A percentile compares a stretch with the other conserved stretches of the same genome.
Evolutionary conservation across 2,888 invertebrate genomes (phyloP).

Genomic region (Aspidiotus rigidus): DNA sequence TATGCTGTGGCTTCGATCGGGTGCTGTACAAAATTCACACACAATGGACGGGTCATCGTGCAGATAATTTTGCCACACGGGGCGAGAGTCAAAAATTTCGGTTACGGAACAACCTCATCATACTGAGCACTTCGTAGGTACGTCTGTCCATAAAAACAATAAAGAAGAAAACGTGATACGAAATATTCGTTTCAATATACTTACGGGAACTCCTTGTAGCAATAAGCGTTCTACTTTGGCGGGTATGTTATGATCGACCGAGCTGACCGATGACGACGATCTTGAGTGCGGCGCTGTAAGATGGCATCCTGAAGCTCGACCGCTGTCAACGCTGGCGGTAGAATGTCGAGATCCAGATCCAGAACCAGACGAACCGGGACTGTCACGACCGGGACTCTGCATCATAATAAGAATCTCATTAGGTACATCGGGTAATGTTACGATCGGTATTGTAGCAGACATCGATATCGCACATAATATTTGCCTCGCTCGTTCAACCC

Average conservation of each 20-base stretch:
- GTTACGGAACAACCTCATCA: too few relatives aligned
- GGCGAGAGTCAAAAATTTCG: too few relatives aligned
- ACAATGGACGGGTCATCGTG: too few relatives aligned
- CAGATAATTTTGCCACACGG: too few relatives aligned
- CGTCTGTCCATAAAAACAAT: too few relatives aligned
- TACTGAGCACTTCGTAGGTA: too few relatives aligned
- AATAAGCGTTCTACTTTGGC: constrained; percentile 61
- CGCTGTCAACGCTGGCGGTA: constrained; percentile 80
- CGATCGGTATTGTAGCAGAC: too few relatives aligned
- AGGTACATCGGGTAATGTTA: neutral
- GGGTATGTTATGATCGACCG: constrained; percentile 50
- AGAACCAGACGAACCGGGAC: constrained; percentile 79
- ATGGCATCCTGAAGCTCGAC: constrained; percentile 56
- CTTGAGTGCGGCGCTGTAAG: constrained; percentile 43
- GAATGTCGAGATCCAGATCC: constrained; percentile 81
- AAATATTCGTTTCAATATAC: constrained; percentile 38
- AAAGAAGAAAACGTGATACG: too few relatives aligned
- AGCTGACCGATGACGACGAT: constrained; percentile 62
- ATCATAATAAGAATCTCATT: constrained; percentile 37
- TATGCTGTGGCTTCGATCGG: too few relatives aligned
- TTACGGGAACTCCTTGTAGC: constrained; percentile 63
- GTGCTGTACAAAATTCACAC: too few relatives aligned
- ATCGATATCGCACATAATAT: too few relatives aligned
- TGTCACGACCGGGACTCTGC: constrained; percentile 86
- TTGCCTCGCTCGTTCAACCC: too few relatives aligned